Evolutionary conservation across 2,113 vertebrate species (phyloP).

Genomic region (Colossoma macropomum): DNA sequence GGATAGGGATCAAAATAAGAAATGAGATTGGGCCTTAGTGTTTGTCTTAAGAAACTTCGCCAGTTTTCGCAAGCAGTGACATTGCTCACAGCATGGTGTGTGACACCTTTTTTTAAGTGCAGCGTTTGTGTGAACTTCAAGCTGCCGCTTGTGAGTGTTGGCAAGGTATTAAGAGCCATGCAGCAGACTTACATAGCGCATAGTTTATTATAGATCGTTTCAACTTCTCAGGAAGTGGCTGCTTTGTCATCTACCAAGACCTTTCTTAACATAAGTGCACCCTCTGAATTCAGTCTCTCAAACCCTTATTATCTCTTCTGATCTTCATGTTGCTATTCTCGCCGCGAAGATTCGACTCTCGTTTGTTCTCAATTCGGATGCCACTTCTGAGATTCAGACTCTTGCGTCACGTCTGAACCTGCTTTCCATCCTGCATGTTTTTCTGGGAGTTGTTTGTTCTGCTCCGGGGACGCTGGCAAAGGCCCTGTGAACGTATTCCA

Average conservation of each 20-base stretch:
- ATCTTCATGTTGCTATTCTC: not conserved
- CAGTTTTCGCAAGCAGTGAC: too few species aligned
- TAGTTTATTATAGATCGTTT: not conserved
- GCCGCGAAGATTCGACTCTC: not conserved
- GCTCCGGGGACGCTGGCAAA: not conserved
- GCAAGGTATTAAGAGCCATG: too few species aligned
- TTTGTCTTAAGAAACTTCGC: too few species aligned
- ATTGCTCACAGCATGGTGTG: too few species aligned
- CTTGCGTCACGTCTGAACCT: not conserved
- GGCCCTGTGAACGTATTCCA: not conserved
- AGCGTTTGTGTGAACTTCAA: too few species aligned
- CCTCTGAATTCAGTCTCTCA: too few species aligned
- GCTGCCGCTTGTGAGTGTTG: too few species aligned
- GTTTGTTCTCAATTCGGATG: not conserved
- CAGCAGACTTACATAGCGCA: not conserved
- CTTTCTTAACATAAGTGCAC: not conserved
- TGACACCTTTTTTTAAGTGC: too few species aligned
- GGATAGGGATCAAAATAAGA: too few species aligned
- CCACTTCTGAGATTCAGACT: too few species aligned
- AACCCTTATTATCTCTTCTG: not conserved
- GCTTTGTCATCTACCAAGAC: not conserved
- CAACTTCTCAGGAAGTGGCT: not conserved
- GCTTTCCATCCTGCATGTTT: not conserved
- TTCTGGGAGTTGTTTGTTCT: constrained; percentile 10
- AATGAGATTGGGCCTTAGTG: too few species aligned